Evolutionary conservation across 2,113 vertebrate species (phyloP).

Genomic region (Chiloscyllium plagiosum): DNA sequence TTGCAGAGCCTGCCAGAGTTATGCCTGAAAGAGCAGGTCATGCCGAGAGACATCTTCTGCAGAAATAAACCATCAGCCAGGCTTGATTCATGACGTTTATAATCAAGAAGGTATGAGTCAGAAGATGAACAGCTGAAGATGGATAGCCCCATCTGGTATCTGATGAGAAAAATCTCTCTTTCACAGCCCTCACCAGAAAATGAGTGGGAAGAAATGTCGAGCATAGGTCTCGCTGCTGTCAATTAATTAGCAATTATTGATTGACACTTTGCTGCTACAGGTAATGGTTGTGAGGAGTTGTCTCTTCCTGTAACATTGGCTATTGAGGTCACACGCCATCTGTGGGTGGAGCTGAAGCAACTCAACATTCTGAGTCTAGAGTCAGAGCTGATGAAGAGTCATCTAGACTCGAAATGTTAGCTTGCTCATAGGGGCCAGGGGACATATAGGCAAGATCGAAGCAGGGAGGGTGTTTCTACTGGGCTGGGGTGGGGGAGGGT

Average conservation of each 20-base stretch:
- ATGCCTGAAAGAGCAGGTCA: not conserved
- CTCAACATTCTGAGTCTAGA: too few relatives aligned
- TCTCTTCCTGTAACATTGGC: too few relatives aligned
- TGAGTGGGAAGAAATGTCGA: not conserved
- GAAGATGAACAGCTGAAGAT: slow-evolving; percentile 11
- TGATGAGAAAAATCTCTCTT: not conserved
- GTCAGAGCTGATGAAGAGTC: too few relatives aligned
- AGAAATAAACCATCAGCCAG: not conserved
- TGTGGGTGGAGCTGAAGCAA: too few relatives aligned
- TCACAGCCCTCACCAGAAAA: not conserved
- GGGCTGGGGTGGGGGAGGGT: too few relatives aligned
- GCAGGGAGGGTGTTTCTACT: too few relatives aligned
- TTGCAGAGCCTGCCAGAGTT: not conserved
- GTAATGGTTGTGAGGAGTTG: not conserved
- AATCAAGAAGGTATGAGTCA: not conserved
- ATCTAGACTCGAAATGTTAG: too few relatives aligned
- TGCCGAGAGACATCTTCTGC: not conserved
- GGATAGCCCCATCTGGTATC: not conserved
- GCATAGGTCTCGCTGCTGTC: not conserved
- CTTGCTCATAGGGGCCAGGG: too few relatives aligned
- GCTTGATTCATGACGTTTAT: not conserved
- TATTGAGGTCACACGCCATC: too few relatives aligned
- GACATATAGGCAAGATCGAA: too few relatives aligned
- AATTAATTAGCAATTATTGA: not conserved
- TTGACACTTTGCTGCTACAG: not conserved